Evolutionary conservation across 1,140 invertebrate genomes (phyloP).

Genomic region (Drosophila setifemur): DNA sequence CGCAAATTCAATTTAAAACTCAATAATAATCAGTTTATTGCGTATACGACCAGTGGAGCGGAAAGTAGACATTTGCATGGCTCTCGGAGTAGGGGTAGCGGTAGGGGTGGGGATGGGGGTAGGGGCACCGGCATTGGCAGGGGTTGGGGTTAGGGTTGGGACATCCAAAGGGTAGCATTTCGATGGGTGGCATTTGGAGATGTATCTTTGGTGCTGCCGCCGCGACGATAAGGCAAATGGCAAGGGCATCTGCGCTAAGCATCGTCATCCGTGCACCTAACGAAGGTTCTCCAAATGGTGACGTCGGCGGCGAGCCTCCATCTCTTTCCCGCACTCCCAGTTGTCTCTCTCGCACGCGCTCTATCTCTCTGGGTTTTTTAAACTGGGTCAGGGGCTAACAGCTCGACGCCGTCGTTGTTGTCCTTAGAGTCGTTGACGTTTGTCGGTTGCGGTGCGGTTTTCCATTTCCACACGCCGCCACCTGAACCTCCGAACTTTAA

Average conservation of each 20-base stretch:
- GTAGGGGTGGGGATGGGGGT: too few species aligned
- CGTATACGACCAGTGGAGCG: constrained; percentile 45
- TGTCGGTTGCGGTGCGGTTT: constrained; percentile 38
- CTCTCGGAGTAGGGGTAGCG: background rate
- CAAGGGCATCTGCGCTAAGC: constrained; percentile 50
- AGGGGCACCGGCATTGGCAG: too few species aligned
- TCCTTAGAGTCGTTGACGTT: constrained; percentile 56
- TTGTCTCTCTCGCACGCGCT: constrained; percentile 1
- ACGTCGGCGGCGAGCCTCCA: constrained; percentile 59
- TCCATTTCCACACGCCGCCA: background rate
- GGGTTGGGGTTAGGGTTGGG: too few species aligned
- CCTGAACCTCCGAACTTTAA: background rate
- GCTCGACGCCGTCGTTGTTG: constrained; percentile 42
- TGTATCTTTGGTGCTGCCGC: constrained; percentile 32
- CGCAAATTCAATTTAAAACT: constrained; percentile 53
- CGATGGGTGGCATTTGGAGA: background rate
- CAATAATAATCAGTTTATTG: constrained; percentile 59
- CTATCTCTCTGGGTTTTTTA: constrained; percentile 27
- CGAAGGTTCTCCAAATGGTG: constrained; percentile 65
- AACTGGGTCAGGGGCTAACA: constrained; percentile 73
- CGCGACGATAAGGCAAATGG: constrained; percentile 45
- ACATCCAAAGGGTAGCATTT: too few species aligned
- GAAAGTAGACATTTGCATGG: constrained; percentile 38
- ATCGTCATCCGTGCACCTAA: constrained; percentile 32
- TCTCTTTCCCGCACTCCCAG: background rate